Conservation (phyloP, 2,888 invertebrate species). For the Luffia ferchaultella region DNA sequence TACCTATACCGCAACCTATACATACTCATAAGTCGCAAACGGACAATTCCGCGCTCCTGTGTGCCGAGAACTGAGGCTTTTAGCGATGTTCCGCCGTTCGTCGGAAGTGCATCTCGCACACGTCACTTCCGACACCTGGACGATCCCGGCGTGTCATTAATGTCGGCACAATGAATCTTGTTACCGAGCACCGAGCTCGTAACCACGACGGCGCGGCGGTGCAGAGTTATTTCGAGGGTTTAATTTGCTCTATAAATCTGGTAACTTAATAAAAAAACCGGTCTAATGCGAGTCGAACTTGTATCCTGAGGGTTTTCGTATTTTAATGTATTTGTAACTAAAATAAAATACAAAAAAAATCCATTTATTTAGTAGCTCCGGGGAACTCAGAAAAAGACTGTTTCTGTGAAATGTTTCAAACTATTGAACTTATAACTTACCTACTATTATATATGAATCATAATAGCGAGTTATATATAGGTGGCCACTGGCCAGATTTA, state of each 20-base stretch:
- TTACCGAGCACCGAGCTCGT: not conserved
- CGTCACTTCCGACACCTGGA: not conserved
- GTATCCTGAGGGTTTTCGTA: not conserved
- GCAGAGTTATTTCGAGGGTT: not conserved
- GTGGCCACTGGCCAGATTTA: no score
- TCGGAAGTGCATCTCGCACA: not conserved
- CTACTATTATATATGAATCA: no score
- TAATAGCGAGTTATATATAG: no score
- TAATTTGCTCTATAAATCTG: not conserved
- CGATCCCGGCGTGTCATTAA: not conserved
- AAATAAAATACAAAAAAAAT: no score
- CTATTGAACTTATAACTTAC: no score
- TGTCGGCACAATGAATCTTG: not conserved
- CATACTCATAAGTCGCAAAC: not conserved
- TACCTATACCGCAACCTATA: not conserved
- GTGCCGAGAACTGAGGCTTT: not conserved
- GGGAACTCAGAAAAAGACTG: no score
- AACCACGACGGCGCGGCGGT: no score
- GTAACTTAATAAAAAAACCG: not conserved
- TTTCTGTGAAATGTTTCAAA: no score
- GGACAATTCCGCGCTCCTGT: not conserved
- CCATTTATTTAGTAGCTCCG: no score
- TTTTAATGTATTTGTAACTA: not conserved
- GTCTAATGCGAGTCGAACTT: not conserved
- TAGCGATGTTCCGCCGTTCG: not conserved